A percentile compares a stretch with the other conserved stretches of the same genome.
These are phyloP conservation scores for Chaetorhynchus papuensis DNA, from an alignment of 2,113 vertebrate species.

Conservation along the genomic window DNA sequence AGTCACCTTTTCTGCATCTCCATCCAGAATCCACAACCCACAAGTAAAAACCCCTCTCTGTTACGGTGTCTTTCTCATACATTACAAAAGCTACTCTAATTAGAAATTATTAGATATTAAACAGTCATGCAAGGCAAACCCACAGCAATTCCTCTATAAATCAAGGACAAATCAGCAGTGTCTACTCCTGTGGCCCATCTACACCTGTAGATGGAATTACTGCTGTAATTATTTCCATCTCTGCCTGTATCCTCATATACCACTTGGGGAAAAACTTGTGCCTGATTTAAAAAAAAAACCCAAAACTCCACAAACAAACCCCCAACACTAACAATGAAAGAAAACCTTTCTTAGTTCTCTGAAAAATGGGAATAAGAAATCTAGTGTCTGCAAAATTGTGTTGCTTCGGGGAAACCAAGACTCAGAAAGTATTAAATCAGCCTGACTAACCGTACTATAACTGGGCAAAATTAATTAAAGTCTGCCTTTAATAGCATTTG, in stretches of 20 bases:
- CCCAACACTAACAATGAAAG: neutral
- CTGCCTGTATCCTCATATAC: neutral
- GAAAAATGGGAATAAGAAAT: neutral
- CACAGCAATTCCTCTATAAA: neutral
- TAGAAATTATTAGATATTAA: neutral
- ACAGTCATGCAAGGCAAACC: neutral
- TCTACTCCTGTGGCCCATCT: neutral
- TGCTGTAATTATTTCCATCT: neutral
- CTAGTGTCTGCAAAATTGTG: neutral
- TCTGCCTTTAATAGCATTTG: neutral
- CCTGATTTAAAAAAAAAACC: neutral
- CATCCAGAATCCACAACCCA: neutral
- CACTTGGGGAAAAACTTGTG: neutral
- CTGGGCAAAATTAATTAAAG: neutral
- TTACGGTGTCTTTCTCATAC: accelerated
- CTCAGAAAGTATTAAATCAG: neutral
- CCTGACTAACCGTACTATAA: neutral
- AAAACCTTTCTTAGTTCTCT: neutral
- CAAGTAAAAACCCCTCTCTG: neutral
- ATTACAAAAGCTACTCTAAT: neutral
- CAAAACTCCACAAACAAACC: neutral
- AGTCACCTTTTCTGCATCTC: neutral
- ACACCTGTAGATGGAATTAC: neutral
- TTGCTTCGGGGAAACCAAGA: neutral
- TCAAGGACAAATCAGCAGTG: neutral